Evolutionary conservation across 2,888 invertebrate genomes (phyloP).

Genomic region (Mimas tiliae): DNA sequence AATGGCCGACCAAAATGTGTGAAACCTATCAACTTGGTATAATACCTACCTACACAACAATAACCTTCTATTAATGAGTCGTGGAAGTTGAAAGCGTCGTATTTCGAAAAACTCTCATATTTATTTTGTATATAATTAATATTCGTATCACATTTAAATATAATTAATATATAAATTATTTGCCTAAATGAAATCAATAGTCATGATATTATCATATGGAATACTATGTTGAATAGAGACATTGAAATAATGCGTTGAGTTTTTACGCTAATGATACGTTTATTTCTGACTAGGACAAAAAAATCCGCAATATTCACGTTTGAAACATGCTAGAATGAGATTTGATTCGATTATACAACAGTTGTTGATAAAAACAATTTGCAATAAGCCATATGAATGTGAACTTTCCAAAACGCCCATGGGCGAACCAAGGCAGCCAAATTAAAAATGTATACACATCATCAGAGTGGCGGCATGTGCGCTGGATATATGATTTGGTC

Average conservation of each 20-base stretch:
- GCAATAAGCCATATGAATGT: slow-evolving; percentile 23
- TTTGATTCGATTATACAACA: neutral
- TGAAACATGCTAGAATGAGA: neutral
- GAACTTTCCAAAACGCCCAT: slow-evolving; percentile 47
- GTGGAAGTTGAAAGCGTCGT: neutral
- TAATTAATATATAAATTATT: too few relatives aligned
- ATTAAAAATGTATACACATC: slow-evolving; percentile 33
- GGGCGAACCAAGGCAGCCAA: slow-evolving; percentile 37
- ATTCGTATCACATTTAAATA: neutral
- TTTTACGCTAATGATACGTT: neutral
- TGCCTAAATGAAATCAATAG: neutral
- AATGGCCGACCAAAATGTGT: neutral
- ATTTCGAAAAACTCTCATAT: neutral
- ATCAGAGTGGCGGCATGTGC: slow-evolving; percentile 9
- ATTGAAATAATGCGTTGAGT: too few relatives aligned
- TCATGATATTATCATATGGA: neutral
- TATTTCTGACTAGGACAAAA: neutral
- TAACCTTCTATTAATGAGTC: neutral
- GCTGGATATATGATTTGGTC: slow-evolving; percentile 42
- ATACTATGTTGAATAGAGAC: too few relatives aligned
- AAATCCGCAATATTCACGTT: neutral
- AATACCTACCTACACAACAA: neutral
- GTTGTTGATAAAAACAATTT: slow-evolving; percentile 26
- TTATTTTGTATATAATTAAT: neutral
- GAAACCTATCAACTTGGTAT: neutral